Evolutionary conservation across 1,140 invertebrate genomes (phyloP).

Genomic region (Dreissena polymorpha): DNA sequence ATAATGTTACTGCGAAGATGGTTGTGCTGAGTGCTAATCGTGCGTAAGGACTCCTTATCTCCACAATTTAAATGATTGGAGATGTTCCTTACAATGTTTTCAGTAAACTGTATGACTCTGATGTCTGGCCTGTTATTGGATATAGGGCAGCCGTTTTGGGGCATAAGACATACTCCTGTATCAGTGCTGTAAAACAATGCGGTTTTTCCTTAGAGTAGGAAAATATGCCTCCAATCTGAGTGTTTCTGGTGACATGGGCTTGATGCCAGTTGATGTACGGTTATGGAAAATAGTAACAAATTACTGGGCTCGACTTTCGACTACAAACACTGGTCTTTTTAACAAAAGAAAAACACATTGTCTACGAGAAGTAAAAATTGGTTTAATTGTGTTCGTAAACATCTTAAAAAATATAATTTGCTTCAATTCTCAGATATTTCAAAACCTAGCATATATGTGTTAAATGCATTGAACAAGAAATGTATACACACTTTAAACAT

Average conservation of each 20-base stretch:
- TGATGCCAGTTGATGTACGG: neutral
- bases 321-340: neutral
- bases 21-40: too few species aligned
- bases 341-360: slow-evolving; percentile 6
- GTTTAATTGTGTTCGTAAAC: slow-evolving; percentile 2
- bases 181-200: neutral
- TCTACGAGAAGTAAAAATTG: slow-evolving; percentile 5
- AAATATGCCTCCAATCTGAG: slow-evolving; percentile 18
- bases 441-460: slow-evolving; percentile 2
- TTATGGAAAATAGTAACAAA: slow-evolving; percentile 17
- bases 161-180: slow-evolving; percentile 4
- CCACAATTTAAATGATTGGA: neutral
- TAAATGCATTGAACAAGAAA: slow-evolving; percentile 18
- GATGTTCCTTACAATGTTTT: neutral
- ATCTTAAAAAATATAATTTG: slow-evolving; percentile 11
- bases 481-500: neutral
- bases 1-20: slow-evolving; percentile 1
- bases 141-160: neutral
- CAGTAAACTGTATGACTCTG: slow-evolving; percentile 12
- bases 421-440: slow-evolving; percentile 3
- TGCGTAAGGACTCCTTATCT: too few species aligned
- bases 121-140: slow-evolving; percentile 1
- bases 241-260: neutral
- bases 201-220: neutral
- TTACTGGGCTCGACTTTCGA: slow-evolving; percentile 10